phyloP scores from a whole-genome alignment of 2,113 vertebrate species.

The Aegotheles bennettii region DNA sequence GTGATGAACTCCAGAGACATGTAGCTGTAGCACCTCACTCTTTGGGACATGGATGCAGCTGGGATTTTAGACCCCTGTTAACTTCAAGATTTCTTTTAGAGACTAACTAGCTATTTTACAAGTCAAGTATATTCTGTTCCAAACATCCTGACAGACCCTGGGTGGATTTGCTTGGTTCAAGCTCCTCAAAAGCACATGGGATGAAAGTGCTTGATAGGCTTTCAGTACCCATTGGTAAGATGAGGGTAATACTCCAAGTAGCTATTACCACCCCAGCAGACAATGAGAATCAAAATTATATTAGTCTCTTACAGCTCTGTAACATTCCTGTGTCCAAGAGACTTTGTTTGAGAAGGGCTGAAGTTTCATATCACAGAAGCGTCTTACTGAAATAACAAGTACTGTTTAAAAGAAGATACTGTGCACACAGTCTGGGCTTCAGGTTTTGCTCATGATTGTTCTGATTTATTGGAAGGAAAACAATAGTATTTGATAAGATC shows the following conservation, averaged over 20 bases:
- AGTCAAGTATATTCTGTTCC: background rate
- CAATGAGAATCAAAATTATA: background rate
- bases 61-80: background rate
- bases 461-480: background rate
- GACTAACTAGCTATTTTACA: background rate
- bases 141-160: background rate
- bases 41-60: background rate
- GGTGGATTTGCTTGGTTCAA: background rate
- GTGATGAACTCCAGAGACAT: background rate
- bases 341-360: background rate
- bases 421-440: background rate
- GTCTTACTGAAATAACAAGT: background rate
- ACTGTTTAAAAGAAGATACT: background rate
- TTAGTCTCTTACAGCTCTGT: background rate
- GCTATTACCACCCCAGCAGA: background rate
- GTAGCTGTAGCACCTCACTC: background rate
- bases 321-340: background rate
- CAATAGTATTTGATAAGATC: background rate
- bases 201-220: background rate
- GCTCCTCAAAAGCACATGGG: background rate
- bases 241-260: background rate
- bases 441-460: background rate
- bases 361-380: background rate
- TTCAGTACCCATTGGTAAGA: background rate
- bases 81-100: background rate